Percentiles rank a stretch among this genome's conserved stretches.
phyloP scores from a whole-genome alignment of 92 coral and sea anemone species.

The Epizoanthus stellaris region DNA sequence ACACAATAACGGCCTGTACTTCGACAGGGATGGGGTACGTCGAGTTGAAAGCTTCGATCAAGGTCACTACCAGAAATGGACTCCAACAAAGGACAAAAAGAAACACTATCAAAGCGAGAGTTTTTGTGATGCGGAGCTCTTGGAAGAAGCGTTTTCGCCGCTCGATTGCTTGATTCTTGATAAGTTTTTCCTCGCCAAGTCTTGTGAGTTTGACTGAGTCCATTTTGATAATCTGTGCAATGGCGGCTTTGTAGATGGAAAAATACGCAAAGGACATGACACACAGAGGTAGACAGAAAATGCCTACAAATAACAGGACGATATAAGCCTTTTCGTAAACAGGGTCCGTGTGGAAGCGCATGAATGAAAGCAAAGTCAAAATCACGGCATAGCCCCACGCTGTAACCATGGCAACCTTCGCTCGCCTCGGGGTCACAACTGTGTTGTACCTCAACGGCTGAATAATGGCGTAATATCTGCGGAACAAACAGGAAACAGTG shows the following conservation, averaged over 20 bases:
- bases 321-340: conserved; percentile 57
- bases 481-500: conserved; percentile 33
- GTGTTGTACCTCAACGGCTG: conserved; percentile 78
- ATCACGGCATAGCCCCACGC: conserved; percentile 70
- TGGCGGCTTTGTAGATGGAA: conserved; percentile 86
- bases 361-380: conserved; percentile 67
- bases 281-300: conserved; percentile 74
- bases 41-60: conserved; percentile 71
- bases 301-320: conserved; percentile 64
- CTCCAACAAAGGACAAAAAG: conserved; percentile 85
- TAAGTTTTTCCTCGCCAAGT: conserved; percentile 25
- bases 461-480: conserved; percentile 74
- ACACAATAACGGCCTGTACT: conserved; percentile 54
- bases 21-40: conserved; percentile 45
- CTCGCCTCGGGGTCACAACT: conserved; percentile 78
- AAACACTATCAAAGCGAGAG: conserved; percentile 75
- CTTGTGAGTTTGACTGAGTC: conserved; percentile 50
- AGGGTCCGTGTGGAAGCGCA: conserved; percentile 63
- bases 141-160: conserved; percentile 82
- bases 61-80: conserved; percentile 70
- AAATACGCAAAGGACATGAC: conserved; percentile 82
- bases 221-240: conserved; percentile 82
- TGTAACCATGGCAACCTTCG: conserved; percentile 70
- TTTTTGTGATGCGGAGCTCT: conserved; percentile 86
- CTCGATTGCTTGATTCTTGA: conserved; percentile 52